phyloP scores from a whole-genome alignment of 2,797 vertebrate species.

The Chloroceryle inda region DNA sequence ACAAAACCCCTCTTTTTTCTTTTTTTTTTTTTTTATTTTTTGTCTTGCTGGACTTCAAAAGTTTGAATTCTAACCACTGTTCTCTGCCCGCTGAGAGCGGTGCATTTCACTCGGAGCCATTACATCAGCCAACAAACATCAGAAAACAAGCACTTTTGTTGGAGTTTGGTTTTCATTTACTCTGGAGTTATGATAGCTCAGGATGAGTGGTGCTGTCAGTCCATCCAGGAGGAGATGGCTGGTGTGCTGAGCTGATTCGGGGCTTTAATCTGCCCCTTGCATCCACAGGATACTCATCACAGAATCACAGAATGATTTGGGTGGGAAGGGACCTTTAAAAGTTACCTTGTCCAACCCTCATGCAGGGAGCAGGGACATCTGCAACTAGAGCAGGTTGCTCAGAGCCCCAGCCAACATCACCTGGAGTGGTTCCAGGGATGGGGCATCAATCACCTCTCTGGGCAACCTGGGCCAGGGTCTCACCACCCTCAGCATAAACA shows the following conservation, averaged over 20 bases:
- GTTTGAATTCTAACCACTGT: neutral
- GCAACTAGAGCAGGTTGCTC: neutral
- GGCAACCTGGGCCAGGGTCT: neutral
- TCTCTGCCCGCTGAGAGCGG: slow-evolving; percentile 7
- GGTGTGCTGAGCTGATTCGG: neutral
- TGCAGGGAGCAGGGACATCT: neutral
- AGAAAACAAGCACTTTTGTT: neutral
- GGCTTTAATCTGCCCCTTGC: neutral
- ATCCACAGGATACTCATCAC: rapidly evolving
- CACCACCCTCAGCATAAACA: neutral
- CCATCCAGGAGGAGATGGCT: neutral
- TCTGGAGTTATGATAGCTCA: neutral
- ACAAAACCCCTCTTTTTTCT: slow-evolving; percentile 62
- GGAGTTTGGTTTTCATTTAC: neutral
- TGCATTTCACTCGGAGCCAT: neutral
- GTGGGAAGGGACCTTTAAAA: neutral
- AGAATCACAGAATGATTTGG: neutral
- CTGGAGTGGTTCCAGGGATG: neutral
- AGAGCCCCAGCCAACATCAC: neutral
- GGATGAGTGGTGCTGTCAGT: neutral
- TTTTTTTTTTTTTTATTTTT: slow-evolving; percentile 65
- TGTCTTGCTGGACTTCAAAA: slow-evolving; percentile 53
- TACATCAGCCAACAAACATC: slow-evolving; percentile 31
- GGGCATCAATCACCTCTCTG: neutral
- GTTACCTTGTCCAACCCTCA: neutral